phyloP scores from a whole-genome alignment of 2,797 vertebrate genomes.

The Cygnus olor region DNA sequence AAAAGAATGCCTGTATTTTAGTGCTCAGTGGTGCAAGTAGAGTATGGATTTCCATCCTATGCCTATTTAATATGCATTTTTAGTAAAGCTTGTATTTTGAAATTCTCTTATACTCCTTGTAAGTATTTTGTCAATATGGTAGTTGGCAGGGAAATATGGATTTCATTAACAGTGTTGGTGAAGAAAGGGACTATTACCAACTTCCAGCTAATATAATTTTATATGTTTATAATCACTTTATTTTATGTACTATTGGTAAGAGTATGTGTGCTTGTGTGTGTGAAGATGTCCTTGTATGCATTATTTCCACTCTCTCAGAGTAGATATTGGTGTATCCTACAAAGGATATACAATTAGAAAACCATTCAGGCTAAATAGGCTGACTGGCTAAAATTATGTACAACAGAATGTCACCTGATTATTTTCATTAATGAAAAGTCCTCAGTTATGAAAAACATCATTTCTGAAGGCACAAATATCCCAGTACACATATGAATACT shows the following conservation, averaged over 20 bases:
- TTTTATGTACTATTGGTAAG: background rate
- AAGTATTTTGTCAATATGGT: background rate
- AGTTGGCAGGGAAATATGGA: background rate
- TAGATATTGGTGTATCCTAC: background rate
- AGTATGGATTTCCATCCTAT: background rate
- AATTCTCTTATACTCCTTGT: background rate
- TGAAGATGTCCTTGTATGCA: background rate
- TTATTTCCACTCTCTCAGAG: background rate
- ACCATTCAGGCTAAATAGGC: background rate
- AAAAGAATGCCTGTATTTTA: background rate
- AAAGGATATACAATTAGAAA: background rate
- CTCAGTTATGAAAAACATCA: background rate
- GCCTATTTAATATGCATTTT: background rate
- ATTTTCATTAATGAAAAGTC: background rate
- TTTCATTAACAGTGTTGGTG: background rate
- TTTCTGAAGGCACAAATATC: background rate
- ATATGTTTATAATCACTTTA: background rate
- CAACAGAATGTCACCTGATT: background rate
- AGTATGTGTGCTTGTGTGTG: background rate
- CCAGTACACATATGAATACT: background rate
- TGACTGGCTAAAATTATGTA: background rate
- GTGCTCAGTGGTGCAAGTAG: conserved; percentile 1
- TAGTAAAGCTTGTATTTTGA: background rate
- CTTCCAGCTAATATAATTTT: background rate
- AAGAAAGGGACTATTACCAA: background rate